phyloP scores from a whole-genome alignment of 2,888 invertebrate species.

The Papilio elwesi region DNA sequence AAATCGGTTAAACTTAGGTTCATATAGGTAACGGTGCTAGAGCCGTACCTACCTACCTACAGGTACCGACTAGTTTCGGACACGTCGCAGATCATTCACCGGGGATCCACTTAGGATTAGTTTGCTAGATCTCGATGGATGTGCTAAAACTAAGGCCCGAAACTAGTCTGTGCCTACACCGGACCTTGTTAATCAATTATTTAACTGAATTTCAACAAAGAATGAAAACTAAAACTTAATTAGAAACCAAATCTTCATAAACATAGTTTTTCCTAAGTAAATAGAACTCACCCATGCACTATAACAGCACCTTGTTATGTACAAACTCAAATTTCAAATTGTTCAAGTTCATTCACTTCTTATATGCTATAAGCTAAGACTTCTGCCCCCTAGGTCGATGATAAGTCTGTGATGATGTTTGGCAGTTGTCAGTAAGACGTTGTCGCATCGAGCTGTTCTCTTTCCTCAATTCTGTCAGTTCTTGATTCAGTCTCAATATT shows the following conservation, averaged over 20 bases:
- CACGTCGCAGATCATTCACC: too few relatives aligned
- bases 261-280: background rate
- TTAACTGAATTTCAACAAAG: background rate
- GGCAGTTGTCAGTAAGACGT: slow-evolving; percentile 87
- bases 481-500: slow-evolving; percentile 88
- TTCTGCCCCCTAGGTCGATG: slow-evolving; percentile 69
- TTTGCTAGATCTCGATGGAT: too few relatives aligned
- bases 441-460: slow-evolving; percentile 89
- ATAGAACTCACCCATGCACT: background rate
- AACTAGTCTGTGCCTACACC: too few relatives aligned
- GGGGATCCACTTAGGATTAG: too few relatives aligned
- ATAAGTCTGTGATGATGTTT: slow-evolving; percentile 45
- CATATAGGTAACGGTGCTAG: too few relatives aligned
- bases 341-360: slow-evolving; percentile 44
- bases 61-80: too few relatives aligned
- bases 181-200: too few relatives aligned
- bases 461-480: slow-evolving; percentile 88
- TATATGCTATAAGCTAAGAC: slow-evolving; percentile 59
- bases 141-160: too few relatives aligned
- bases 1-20: too few relatives aligned
- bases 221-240: background rate
- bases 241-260: background rate
- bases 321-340: slow-evolving; percentile 46
- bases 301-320: slow-evolving; percentile 49
- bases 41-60: too few relatives aligned